Evolutionary conservation across 2,797 vertebrate species (phyloP).

Genomic region (Helostoma temminkii): DNA sequence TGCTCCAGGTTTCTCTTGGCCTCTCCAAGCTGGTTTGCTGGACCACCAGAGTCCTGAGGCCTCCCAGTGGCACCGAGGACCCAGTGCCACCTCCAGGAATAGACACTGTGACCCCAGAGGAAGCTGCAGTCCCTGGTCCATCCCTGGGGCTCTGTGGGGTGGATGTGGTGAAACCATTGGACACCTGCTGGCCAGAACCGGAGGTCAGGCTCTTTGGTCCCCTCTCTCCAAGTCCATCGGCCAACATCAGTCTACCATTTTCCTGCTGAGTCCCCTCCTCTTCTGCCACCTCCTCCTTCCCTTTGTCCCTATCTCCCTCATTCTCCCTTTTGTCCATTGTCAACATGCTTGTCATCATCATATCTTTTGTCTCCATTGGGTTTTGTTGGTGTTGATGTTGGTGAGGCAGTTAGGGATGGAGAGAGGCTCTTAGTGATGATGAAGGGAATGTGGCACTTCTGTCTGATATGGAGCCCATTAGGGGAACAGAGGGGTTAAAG

Average conservation of each 20-base stretch:
- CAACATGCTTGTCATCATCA: conserved; percentile 78
- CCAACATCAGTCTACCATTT: conserved; percentile 84
- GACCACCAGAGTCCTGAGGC: conserved; percentile 88
- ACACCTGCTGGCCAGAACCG: conserved; percentile 85
- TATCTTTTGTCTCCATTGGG: conserved; percentile 90
- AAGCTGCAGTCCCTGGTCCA: conserved; percentile 67
- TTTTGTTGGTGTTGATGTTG: conserved; percentile 48
- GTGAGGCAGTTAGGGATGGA: conserved; percentile 68
- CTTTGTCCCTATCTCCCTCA: conserved; percentile 73
- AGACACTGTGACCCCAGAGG: conserved; percentile 45
- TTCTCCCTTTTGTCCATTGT: conserved; percentile 81
- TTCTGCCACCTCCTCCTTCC: conserved; percentile 63
- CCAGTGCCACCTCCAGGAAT: conserved; percentile 47
- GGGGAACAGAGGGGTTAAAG: conserved; percentile 68
- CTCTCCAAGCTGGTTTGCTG: conserved; percentile 88
- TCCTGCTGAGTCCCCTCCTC: conserved; percentile 76
- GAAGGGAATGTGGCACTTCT: conserved; percentile 71
- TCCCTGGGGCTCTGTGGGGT: conserved; percentile 86
- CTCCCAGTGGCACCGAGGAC: conserved; percentile 61
- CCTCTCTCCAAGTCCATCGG: conserved; percentile 75
- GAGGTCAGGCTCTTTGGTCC: conserved; percentile 75
- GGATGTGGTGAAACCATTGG: conserved; percentile 91
- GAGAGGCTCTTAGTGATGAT: conserved; percentile 60
- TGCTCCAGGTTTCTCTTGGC: conserved; percentile 95
- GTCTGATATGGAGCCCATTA: conserved; percentile 84